A percentile compares a stretch with the other conserved stretches of the same genome.
phyloP scores from a whole-genome alignment of 2,113 vertebrate species.

The Ahaetulla prasina region DNA sequence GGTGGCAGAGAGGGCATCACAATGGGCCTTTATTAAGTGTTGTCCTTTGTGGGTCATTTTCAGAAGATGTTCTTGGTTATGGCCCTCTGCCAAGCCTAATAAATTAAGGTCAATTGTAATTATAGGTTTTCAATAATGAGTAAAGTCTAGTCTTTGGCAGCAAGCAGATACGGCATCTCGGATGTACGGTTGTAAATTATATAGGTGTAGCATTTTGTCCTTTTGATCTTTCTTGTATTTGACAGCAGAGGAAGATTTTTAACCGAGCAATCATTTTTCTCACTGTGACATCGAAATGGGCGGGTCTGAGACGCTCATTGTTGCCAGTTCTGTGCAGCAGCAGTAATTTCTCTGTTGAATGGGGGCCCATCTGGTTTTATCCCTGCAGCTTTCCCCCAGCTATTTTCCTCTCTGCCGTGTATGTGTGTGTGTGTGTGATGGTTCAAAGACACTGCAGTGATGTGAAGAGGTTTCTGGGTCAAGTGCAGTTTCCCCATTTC shows the following conservation, averaged over 20 bases:
- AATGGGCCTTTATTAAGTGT: background rate
- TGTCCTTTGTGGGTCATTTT: background rate
- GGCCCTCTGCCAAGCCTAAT: background rate
- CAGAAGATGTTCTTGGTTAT: background rate
- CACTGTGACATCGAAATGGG: background rate
- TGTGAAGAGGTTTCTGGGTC: background rate
- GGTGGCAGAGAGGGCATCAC: background rate
- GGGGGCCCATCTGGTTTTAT: background rate
- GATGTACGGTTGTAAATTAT: background rate
- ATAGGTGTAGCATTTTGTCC: background rate
- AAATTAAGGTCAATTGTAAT: background rate
- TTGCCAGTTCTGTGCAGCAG: background rate
- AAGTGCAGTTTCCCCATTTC: background rate
- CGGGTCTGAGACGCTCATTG: background rate
- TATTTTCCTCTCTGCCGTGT: background rate
- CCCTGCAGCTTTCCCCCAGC: background rate
- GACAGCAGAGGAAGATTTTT: background rate
- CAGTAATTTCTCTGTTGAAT: background rate
- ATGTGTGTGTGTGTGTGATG: background rate
- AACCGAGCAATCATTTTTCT: background rate
- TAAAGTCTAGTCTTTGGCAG: background rate
- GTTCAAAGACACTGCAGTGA: background rate
- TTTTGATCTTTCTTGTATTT: background rate
- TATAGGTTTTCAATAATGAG: background rate
- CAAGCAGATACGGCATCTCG: background rate